Evolutionary conservation across 2,113 vertebrate species (phyloP).

Genomic region (Mormoops blainvillei): DNA sequence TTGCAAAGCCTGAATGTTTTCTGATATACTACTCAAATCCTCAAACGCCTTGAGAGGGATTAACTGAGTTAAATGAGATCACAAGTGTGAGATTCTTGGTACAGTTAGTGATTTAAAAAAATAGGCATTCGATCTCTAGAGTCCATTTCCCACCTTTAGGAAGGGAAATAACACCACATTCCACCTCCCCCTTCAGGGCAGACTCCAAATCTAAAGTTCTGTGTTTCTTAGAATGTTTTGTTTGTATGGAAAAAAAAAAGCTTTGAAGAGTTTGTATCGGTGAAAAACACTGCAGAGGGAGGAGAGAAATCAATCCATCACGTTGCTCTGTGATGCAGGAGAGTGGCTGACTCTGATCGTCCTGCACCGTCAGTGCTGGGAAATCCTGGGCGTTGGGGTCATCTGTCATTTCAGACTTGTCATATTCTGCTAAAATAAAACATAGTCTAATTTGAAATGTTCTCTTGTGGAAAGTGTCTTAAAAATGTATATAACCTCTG

Average conservation of each 20-base stretch:
- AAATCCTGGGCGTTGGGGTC: constrained; percentile 39
- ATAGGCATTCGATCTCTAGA: not conserved
- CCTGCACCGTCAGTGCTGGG: not conserved
- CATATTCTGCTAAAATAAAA: constrained; percentile 32
- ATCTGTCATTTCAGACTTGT: constrained; percentile 36
- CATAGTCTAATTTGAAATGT: constrained; percentile 43
- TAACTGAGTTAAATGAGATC: not conserved
- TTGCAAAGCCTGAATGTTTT: not conserved
- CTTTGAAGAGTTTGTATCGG: not conserved
- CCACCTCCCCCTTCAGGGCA: not conserved
- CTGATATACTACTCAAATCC: not conserved
- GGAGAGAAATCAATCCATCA: not conserved
- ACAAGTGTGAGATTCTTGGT: not conserved
- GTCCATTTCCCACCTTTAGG: not conserved
- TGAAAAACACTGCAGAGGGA: not conserved
- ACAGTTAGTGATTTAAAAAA: not conserved
- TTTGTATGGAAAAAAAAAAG: not conserved
- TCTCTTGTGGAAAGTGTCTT: constrained; percentile 31
- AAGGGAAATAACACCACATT: not conserved
- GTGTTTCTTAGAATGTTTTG: not conserved
- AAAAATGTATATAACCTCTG: constrained; percentile 57
- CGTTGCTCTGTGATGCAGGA: not conserved
- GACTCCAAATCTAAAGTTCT: not conserved
- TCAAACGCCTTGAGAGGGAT: not conserved
- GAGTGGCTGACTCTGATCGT: not conserved